Evolutionary conservation across 2,888 invertebrate genomes (phyloP).

Genomic region (Nudaria mundana): DNA sequence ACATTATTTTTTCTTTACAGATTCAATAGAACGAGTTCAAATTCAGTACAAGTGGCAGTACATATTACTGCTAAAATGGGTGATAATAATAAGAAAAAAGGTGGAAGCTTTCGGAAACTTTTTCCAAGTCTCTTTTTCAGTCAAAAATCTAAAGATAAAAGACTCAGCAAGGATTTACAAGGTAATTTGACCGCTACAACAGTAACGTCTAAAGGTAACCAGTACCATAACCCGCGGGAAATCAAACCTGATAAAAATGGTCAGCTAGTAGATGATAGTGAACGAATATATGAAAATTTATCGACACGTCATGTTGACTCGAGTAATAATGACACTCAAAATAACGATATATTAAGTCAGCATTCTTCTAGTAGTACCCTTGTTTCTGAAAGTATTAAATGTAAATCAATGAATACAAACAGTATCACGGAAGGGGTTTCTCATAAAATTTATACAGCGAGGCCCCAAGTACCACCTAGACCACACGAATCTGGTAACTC

Average conservation of each 20-base stretch:
- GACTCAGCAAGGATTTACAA: constrained; percentile 28
- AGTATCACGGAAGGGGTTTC: constrained; percentile 26
- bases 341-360: constrained; percentile 46
- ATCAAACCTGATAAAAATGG: constrained; percentile 44
- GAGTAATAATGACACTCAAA: constrained; percentile 39
- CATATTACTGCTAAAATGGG: constrained; percentile 49
- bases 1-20: no score
- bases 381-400: constrained; percentile 59
- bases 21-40: neutral
- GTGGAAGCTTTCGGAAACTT: constrained; percentile 63
- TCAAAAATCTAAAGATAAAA: constrained; percentile 59
- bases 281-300: constrained; percentile 70
- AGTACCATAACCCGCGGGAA: constrained; percentile 59
- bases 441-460: constrained; percentile 44
- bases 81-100: constrained; percentile 59
- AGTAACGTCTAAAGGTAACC: constrained; percentile 47
- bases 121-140: constrained; percentile 64
- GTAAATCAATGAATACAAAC: constrained; percentile 26
- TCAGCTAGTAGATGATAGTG: constrained; percentile 39
- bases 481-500: constrained; percentile 43
- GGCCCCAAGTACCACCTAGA: constrained; percentile 56
- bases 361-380: constrained; percentile 68
- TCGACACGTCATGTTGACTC: constrained; percentile 36
- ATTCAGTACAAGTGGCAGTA: neutral
- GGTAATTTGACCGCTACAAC: constrained; percentile 33